Conservation (phyloP, 2,888 invertebrate species). For the Caenorhabditis plicata region DNA sequence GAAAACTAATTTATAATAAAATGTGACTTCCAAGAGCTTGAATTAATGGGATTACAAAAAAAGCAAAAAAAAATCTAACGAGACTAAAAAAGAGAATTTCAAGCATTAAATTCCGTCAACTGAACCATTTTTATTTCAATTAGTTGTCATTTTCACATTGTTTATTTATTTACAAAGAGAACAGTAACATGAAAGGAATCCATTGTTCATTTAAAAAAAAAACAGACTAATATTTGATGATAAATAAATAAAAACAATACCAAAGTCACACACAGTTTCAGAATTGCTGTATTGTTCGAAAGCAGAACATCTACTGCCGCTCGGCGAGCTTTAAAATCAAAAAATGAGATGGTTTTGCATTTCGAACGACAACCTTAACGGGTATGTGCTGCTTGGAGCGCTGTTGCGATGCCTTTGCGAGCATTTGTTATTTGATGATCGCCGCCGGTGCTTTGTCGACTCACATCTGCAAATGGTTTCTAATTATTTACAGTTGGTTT, state of each 20-base stretch:
- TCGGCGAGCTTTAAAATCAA: background rate
- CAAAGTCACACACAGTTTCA: no score
- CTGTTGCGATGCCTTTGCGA: slow-evolving; percentile 53
- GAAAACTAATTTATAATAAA: no score
- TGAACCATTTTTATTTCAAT: no score
- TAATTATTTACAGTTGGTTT: no score
- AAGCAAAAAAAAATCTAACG: background rate
- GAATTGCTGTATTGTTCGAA: no score
- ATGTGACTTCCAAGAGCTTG: background rate
- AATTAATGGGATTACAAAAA: background rate
- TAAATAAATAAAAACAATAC: no score
- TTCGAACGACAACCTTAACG: slow-evolving; percentile 42
- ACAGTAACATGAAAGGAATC: no score
- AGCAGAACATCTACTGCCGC: no score
- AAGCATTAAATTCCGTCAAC: no score
- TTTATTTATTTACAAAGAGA: no score
- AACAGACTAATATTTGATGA: no score
- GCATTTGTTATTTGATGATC: slow-evolving; percentile 43
- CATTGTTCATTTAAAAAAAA: slow-evolving; percentile 1
- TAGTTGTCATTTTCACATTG: no score
- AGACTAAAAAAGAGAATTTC: background rate
- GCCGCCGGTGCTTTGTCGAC: slow-evolving; percentile 44
- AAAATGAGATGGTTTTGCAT: slow-evolving; percentile 8
- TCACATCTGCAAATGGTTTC: slow-evolving; percentile 33
- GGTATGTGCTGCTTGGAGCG: slow-evolving; percentile 53